Evolutionary conservation across 92 coral and sea anemone species (phyloP).

Genomic region (Metridium senile): DNA sequence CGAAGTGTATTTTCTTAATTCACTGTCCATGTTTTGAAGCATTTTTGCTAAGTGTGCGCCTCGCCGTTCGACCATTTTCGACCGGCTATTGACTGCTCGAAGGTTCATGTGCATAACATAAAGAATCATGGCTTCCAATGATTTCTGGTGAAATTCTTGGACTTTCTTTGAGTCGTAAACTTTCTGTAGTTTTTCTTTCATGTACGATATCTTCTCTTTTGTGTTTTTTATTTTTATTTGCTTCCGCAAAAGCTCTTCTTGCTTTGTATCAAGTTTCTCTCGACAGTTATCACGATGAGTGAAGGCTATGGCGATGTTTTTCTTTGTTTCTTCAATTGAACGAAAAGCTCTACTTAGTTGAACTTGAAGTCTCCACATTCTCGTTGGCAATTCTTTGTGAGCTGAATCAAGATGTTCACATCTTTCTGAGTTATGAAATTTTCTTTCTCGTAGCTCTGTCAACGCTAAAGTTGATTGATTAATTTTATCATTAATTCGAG

Average conservation of each 20-base stretch:
- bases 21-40: slow-evolving; percentile 30
- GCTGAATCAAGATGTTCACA: slow-evolving; percentile 8
- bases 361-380: slow-evolving; percentile 37
- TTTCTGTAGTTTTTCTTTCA: slow-evolving; percentile 16
- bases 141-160: slow-evolving; percentile 27
- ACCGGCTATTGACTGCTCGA: slow-evolving; percentile 29
- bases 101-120: slow-evolving; percentile 44
- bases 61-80: slow-evolving; percentile 33
- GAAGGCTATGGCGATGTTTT: slow-evolving; percentile 1
- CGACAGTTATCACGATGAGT: not conserved
- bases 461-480: not conserved
- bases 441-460: not conserved
- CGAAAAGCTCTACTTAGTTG: slow-evolving; percentile 30
- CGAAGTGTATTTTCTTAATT: slow-evolving; percentile 16
- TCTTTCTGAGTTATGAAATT: slow-evolving; percentile 2
- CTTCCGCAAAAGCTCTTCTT: slow-evolving; percentile 18
- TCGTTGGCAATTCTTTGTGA: slow-evolving; percentile 26
- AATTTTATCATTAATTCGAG: not conserved
- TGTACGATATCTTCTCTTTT: slow-evolving; percentile 15
- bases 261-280: slow-evolving; percentile 8
- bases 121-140: slow-evolving; percentile 28
- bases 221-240: slow-evolving; percentile 2
- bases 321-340: slow-evolving; percentile 20
- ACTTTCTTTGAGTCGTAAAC: slow-evolving; percentile 3
- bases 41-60: slow-evolving; percentile 25